Evolutionary conservation across 2,797 vertebrate genomes (phyloP), one percentile per base, ranked within the genome.

Genomic region (Allenopithecus nigroviridis): DNA sequence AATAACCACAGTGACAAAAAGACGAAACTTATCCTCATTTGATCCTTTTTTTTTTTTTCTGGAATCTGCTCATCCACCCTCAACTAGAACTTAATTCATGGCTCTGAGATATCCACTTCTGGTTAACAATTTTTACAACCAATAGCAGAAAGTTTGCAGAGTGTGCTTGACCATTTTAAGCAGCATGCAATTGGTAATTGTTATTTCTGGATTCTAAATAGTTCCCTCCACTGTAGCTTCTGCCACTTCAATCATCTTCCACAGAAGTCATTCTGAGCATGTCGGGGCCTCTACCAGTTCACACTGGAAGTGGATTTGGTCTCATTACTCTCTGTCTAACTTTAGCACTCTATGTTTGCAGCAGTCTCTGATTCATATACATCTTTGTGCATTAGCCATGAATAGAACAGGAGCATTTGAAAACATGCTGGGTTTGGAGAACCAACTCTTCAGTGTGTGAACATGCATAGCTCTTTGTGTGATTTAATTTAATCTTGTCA

Each of bases 1-100:
- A 24, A 75, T 6, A 4, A 26, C 19, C 1, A 0, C 1, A 4
- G 30, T 10, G 46, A 3, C 12, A 80, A 48, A 55, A 26, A 12
- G 1, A 8, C 2, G 22, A 10, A 0, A 28, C 36, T 43, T 57
- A 53, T 48, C 39, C 5, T 33, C 36, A n/a, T 10, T 2, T 2
- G 6, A 26, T n/a, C 46, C 43, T 81, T 59, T 74, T 21, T 55
- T 55, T 55, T 13, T 55, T 55, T 17, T 30, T 11, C 14, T 2
- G 5, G 19, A 36, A 39, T 75, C 70, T 33, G 26, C 24, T 33
- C 24, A 43, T 16, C 3, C 30, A 33, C 2, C 22, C 24, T 84
- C n/a, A n/a, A 2, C 10, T 14, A 55, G 6, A n/a, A 48, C 17
- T 16, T 5, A 48, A 1, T 16, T 59, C 36, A 14, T 2, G 10